Conservation (phyloP, 1,140 invertebrate species). For the Temnothorax nylanderi region DNA sequence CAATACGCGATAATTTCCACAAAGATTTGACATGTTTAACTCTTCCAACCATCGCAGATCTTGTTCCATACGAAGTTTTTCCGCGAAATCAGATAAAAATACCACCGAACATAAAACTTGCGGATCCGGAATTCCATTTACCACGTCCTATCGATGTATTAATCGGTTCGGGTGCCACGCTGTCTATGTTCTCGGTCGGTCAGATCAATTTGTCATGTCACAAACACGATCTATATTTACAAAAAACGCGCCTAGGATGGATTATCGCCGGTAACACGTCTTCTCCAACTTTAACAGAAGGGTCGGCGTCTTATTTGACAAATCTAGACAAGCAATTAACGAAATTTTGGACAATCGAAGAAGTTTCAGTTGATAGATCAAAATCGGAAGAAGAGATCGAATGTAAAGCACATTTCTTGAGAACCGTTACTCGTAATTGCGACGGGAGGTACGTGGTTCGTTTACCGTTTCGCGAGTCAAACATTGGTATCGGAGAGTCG, state of each 20-base stretch:
- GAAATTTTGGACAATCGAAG: not conserved
- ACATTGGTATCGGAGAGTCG: not conserved
- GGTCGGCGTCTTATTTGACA: not conserved
- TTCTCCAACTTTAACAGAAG: not conserved
- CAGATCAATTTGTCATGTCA: conserved; percentile 1
- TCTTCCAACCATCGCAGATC: not conserved
- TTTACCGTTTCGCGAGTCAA: not conserved
- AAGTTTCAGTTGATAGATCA: not conserved
- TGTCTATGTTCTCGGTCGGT: not conserved
- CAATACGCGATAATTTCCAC: not conserved
- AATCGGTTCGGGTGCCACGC: not conserved
- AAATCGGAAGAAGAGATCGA: not conserved
- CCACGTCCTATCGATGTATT: conserved; percentile 6
- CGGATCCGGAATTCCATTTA: conserved; percentile 21
- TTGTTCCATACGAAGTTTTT: not conserved
- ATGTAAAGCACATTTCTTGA: not conserved
- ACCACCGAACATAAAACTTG: conserved; percentile 12
- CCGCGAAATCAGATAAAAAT: not conserved
- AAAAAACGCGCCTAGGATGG: not conserved
- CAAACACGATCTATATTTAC: conserved; percentile 3
- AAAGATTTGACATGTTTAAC: not conserved
- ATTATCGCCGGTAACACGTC: not conserved
- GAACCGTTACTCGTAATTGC: not conserved
- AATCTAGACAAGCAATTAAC: not conserved
- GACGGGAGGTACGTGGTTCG: not conserved